Evolutionary conservation across 2,888 invertebrate genomes (phyloP).

Genomic region (Agrenia bidenticulata): DNA sequence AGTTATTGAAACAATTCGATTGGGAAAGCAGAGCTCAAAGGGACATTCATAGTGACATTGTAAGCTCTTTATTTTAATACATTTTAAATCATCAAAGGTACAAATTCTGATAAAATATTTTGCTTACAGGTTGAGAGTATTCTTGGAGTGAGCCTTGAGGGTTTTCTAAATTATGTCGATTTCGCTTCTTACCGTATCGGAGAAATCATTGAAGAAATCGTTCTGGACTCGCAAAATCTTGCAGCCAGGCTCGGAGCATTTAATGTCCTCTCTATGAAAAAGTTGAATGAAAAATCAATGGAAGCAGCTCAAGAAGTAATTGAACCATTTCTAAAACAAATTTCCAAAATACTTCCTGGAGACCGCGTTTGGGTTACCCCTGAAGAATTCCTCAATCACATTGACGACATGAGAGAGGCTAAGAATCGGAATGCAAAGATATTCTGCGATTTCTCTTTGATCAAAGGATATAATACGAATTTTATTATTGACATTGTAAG

Average conservation of each 20-base stretch:
- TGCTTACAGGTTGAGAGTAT: slow-evolving; percentile 14
- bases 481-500: slow-evolving; percentile 24
- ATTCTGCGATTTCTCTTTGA: slow-evolving; percentile 15
- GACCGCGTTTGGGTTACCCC: background rate
- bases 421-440: background rate
- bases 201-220: slow-evolving; percentile 10
- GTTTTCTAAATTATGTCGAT: slow-evolving; percentile 16
- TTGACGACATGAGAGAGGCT: background rate
- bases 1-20: too few species aligned
- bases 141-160: slow-evolving; percentile 14
- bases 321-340: background rate
- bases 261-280: background rate
- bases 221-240: too few species aligned
- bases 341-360: background rate
- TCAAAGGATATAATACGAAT: slow-evolving; percentile 18
- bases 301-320: background rate
- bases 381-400: background rate
- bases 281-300: background rate
- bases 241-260: too few species aligned
- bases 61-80: too few species aligned
- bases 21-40: too few species aligned
- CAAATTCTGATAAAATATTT: too few species aligned
- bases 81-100: too few species aligned
- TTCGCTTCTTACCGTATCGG: background rate
- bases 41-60: too few species aligned